These are phyloP conservation scores for Gadus chalcogrammus DNA, from an alignment of 2,113 vertebrate genomes.

Conservation along the genomic window DNA sequence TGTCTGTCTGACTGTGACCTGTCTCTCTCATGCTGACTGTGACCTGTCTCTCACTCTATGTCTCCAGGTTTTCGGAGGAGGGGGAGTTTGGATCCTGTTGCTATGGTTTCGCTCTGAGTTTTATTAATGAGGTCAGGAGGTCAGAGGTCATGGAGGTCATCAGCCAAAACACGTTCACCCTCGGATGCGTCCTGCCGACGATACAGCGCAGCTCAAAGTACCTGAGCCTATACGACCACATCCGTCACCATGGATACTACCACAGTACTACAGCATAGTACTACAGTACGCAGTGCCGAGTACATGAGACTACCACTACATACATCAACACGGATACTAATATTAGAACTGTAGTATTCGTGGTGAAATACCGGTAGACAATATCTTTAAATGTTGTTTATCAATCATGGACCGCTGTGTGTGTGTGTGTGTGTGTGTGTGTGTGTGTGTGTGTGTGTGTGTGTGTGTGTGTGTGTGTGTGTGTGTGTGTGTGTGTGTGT, in stretches of 20 bases:
- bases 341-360: neutral
- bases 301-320: neutral
- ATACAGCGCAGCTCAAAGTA: slow-evolving; percentile 71
- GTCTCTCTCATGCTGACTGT: no score
- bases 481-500: no score
- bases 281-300: neutral
- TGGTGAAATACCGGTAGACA: no score
- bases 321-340: neutral
- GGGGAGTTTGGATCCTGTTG: slow-evolving; percentile 78
- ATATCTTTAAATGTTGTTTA: no score
- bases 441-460: no score
- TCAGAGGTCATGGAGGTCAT: slow-evolving; percentile 54
- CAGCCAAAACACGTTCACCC: slow-evolving; percentile 71
- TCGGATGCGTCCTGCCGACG: slow-evolving; percentile 69
- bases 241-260: slow-evolving; percentile 62
- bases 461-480: no score
- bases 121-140: slow-evolving; percentile 74
- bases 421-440: no score
- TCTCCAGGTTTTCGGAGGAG: slow-evolving; percentile 67
- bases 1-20: no score
- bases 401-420: no score
- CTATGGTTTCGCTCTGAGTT: slow-evolving; percentile 74
- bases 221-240: slow-evolving; percentile 66
- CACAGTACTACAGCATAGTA: neutral
- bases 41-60: neutral